Base-by-base conservation (phyloP, 1,140 invertebrate genomes). In the Lasioglossum baleicum region DNA sequence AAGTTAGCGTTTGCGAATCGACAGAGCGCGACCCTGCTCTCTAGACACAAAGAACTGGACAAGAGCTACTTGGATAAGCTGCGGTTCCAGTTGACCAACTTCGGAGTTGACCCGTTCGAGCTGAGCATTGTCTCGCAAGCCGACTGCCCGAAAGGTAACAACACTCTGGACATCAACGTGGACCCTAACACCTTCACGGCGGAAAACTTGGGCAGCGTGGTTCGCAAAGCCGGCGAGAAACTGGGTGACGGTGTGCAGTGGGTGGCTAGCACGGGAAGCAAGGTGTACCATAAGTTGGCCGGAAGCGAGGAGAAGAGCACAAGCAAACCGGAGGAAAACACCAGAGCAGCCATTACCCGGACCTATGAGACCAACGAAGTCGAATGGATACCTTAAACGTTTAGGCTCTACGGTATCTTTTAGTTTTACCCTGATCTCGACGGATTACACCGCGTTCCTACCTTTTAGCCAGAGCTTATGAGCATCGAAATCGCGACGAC, bases 21-120 rank as follows among this genome's bases (percentile, higher is more conserved):
- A 17, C 94, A 95, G 70, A 96, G 96, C 5, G 96, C 96, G 0
- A 96, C 96, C 0, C 97, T 98, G 75, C 92, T 97, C 5, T 97
- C 96, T 0, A 93, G 96, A 70, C 93, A 90, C 11, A 95, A 95
- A 60, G 95, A 95, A 51, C 90, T 97, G 13, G 96, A 97, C 75
- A 96, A 95, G 88, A 90, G 94, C 7, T 94, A 94, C 65, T 78
- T 97, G 6, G 95, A 96, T 61, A 95, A 96, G 94, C 89, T 97
- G 75, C 95, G 96, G 15, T 91, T 93, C 1, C 94, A 94, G 67
- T 86, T 97, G 51, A 89, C 93, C 0, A 90, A 89, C 0, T 95
- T 93, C 82, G 95, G 95, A 17, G 95, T 97, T 0, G 95, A 96
- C 89, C 96, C 96, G 0, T 96, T 94, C 84, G 96, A 96, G 80